These are phyloP conservation scores for Carlito syrichta DNA, from an alignment of 2,113 vertebrate species.

Conservation along the genomic window DNA sequence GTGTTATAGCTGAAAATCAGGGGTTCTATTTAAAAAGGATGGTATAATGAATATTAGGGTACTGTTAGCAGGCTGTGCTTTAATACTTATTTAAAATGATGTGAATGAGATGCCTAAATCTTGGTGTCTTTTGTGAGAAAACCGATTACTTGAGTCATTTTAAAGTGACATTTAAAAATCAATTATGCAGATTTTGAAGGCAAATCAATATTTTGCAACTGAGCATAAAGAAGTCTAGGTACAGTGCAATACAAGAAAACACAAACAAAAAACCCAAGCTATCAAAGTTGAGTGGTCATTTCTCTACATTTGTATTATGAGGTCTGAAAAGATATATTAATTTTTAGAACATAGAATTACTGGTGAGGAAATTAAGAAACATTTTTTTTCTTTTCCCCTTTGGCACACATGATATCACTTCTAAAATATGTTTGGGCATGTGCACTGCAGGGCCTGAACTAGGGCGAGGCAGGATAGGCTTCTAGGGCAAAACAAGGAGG, in stretches of 20 bases:
- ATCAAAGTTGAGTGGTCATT: background rate
- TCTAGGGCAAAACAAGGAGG: background rate
- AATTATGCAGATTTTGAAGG: background rate
- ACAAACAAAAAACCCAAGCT: background rate
- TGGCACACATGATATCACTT: background rate
- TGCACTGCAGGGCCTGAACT: background rate
- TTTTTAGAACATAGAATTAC: background rate
- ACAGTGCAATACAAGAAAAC: background rate
- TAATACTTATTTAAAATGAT: conserved; percentile 3
- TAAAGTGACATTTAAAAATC: background rate
- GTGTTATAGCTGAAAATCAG: background rate
- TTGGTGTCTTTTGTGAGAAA: background rate
- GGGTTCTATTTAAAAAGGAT: background rate
- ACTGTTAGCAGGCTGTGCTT: background rate
- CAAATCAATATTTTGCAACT: background rate
- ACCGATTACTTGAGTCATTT: background rate
- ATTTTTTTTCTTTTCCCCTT: background rate
- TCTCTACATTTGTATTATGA: background rate
- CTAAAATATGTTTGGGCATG: background rate
- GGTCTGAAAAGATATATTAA: background rate
- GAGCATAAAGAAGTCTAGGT: background rate
- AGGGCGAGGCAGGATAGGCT: background rate
- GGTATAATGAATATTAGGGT: background rate
- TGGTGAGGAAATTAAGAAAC: background rate
- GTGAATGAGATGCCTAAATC: background rate